Conservation (phyloP, 30 jellyfish, hydroid and myxozoan genomes). For the Cassiopea andromeda region DNA sequence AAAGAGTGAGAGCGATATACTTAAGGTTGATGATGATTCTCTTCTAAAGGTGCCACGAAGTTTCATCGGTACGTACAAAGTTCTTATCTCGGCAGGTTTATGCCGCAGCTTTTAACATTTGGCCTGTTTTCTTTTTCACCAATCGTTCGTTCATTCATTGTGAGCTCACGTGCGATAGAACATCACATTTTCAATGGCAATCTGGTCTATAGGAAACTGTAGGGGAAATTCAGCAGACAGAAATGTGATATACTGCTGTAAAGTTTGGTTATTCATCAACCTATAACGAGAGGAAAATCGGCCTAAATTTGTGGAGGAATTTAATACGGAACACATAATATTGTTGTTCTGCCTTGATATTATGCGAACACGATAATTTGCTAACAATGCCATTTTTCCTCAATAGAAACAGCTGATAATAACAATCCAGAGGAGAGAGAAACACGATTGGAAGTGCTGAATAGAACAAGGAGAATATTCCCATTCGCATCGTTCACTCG, state of each 20-base stretch:
- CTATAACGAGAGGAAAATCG: not conserved
- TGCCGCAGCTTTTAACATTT: not conserved
- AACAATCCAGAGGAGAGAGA: constrained; percentile 33
- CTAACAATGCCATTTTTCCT: constrained; percentile 36
- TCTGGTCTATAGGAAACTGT: not conserved
- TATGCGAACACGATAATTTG: too few relatives aligned
- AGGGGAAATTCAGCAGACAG: not conserved
- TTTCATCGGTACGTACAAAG: constrained; percentile 46
- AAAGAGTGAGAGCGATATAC: constrained; percentile 4
- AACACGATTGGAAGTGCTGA: not conserved
- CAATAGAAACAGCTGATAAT: constrained; percentile 45
- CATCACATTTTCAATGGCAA: constrained; percentile 20
- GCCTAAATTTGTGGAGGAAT: not conserved
- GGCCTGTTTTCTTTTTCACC: not conserved
- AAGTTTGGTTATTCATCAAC: not conserved
- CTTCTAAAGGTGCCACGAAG: constrained; percentile 9
- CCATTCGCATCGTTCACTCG: constrained; percentile 23
- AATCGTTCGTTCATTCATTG: constrained; percentile 41
- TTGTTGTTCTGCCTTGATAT: not conserved
- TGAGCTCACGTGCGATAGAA: constrained; percentile 49
- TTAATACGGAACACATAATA: not conserved
- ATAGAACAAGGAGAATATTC: constrained; percentile 16
- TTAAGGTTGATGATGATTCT: not conserved
- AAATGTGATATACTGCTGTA: not conserved
- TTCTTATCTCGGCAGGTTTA: not conserved